Evolutionary conservation across 2,113 vertebrate species (phyloP), one percentile per base, ranked within the genome.

Genomic region (Chloropsis hardwickii): DNA sequence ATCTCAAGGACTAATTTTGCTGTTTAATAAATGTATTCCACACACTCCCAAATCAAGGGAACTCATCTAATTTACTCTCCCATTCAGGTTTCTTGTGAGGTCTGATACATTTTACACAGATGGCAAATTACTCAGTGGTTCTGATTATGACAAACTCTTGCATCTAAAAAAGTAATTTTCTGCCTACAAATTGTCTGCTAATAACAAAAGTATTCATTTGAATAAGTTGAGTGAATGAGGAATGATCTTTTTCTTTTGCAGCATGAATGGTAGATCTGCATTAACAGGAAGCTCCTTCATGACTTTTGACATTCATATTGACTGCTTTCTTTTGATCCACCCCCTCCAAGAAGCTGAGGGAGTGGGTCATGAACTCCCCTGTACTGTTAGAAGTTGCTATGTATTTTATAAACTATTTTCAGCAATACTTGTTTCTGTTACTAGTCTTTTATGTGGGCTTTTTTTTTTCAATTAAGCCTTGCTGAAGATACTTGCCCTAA

Each of bases 251-350:
- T 37, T 19, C 42, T 78, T 88, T 29, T 40, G 51, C 35, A 72
- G 12, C 9, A 17, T 27, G 22, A 88, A 53, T 0, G 0, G 21
- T 24, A 2, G 31, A 77, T 54, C 31, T 39, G 7, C 31, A 74
- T 67, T 71, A 91, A 35, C 8, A 62, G 45, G 71, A 91, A 91
- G 9, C 3, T 76, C 10, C 50, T 79, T 57, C 37, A 14, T 54
- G 78, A 57, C 44, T 69, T 65, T 9, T 47, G 45, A 73, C 72
- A 74, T 51, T 57, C 23, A 24, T 50, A 51, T 33, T 51, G 57
- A 77, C 44, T 14, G 22, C 17, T 19, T 37, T 72, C 29, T 94
- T 88, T 39, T 71, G 72, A 84, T 78, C 48, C 23, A 58, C 21
- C 10, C 14, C 28, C 64, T 81, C 24, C 60, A 87, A 78, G 64